Conservation (phyloP, 2,888 invertebrate species). For the Hedya salicella region DNA sequence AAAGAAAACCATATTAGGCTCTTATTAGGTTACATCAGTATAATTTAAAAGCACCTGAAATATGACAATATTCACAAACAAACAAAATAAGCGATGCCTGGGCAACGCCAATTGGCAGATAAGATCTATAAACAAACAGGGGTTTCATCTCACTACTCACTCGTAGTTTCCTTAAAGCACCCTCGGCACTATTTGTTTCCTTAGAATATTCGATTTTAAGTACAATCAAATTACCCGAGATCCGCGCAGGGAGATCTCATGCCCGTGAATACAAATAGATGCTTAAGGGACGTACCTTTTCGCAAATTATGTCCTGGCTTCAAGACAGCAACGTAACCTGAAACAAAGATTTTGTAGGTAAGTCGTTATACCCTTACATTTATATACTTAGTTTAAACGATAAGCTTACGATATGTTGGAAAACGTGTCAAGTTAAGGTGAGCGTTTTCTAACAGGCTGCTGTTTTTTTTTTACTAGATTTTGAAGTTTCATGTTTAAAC, state of each 20-base stretch:
- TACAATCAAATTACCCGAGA: constrained; percentile 46
- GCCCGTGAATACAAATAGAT: constrained; percentile 75
- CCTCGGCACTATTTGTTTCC: constrained; percentile 20
- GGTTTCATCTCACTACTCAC: constrained; percentile 13
- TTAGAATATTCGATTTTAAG: constrained; percentile 40
- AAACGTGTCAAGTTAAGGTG: constrained; percentile 2
- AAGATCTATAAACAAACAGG: constrained; percentile 28
- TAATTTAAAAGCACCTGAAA: too few relatives aligned
- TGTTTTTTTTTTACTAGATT: too few relatives aligned
- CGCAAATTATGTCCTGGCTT: constrained; percentile 75
- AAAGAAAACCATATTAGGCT: too few relatives aligned
- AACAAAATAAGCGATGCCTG: constrained; percentile 1
- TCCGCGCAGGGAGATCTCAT: constrained; percentile 49
- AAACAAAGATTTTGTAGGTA: constrained; percentile 67
- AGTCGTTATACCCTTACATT: constrained; percentile 37
- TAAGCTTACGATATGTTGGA: neutral
- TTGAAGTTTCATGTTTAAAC: too few relatives aligned
- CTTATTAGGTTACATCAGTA: too few relatives aligned
- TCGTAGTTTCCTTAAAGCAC: constrained; percentile 30
- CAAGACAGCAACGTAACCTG: constrained; percentile 75
- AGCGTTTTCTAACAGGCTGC: neutral
- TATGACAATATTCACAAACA: constrained; percentile 7
- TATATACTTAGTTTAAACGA: constrained; percentile 11
- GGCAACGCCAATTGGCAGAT: constrained; percentile 6
- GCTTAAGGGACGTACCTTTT: constrained; percentile 74